These are phyloP conservation scores for Cairina moschata DNA, from an alignment of 2,113 vertebrate genomes.

Conservation along the genomic window DNA sequence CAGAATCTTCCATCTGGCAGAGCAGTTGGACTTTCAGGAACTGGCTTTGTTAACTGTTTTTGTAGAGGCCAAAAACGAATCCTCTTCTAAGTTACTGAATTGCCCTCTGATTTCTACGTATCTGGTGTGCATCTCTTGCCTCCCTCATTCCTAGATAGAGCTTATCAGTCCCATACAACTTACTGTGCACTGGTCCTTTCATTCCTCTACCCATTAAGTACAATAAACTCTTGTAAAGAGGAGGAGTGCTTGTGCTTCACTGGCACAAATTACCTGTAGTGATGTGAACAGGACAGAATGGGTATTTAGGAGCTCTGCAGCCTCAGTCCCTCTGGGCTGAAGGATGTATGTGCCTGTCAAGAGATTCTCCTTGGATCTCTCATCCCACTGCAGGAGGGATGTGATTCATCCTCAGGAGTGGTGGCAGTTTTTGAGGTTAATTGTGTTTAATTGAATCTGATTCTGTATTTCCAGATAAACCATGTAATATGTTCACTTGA, in stretches of 20 bases:
- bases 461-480: conserved; percentile 40
- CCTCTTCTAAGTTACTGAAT: background rate
- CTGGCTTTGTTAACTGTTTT: background rate
- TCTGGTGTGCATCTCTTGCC: background rate
- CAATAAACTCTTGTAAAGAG: background rate
- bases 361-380: background rate
- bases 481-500: background rate
- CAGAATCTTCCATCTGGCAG: background rate
- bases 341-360: background rate
- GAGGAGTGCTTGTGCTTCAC: background rate
- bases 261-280: background rate
- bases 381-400: background rate
- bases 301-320: background rate
- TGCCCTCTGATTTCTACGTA: background rate
- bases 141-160: background rate
- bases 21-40: background rate
- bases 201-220: background rate
- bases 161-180: background rate
- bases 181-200: background rate
- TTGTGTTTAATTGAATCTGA: conserved; percentile 29
- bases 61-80: background rate
- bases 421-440: conserved; percentile 17
- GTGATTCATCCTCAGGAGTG: background rate
- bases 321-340: background rate
- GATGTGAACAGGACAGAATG: background rate